A percentile compares a stretch with the other conserved stretches of the same genome.
Conservation (phyloP, 1,140 invertebrate genomes). For the Plodia interpunctella region DNA sequence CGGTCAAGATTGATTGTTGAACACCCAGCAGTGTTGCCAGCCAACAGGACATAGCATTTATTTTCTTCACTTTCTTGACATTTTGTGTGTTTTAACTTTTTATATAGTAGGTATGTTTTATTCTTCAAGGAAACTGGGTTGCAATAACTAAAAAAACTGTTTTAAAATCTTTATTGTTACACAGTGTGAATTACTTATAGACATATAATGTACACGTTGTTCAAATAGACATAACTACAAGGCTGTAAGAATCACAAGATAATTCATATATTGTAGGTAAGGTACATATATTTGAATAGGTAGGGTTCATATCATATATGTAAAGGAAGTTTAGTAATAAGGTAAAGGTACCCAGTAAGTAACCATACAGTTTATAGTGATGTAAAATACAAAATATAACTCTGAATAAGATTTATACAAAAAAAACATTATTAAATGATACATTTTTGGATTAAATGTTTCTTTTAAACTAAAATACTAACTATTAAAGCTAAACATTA, state of each 20-base stretch:
- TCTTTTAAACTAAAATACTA: slow-evolving; percentile 52
- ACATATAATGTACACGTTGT: slow-evolving; percentile 59
- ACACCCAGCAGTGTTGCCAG: too few relatives aligned
- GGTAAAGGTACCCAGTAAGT: slow-evolving; percentile 21
- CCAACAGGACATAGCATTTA: too few relatives aligned
- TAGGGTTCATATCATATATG: background rate
- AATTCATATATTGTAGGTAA: too few relatives aligned
- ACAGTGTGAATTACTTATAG: slow-evolving; percentile 44
- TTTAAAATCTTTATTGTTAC: slow-evolving; percentile 66
- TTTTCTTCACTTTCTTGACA: too few relatives aligned
- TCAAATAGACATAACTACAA: slow-evolving; percentile 41
- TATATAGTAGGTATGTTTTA: too few relatives aligned
- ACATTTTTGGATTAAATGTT: slow-evolving; percentile 69
- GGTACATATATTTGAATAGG: too few relatives aligned
- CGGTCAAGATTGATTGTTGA: too few relatives aligned
- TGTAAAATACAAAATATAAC: slow-evolving; percentile 38
- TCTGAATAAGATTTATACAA: slow-evolving; percentile 22
- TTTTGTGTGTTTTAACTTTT: too few relatives aligned
- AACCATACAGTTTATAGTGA: slow-evolving; percentile 19
- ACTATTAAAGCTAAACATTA: slow-evolving; percentile 71
- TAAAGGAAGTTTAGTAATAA: slow-evolving; percentile 19
- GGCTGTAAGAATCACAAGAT: slow-evolving; percentile 24
- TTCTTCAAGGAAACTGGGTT: too few relatives aligned
- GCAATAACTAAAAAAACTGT: background rate
- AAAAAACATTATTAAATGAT: slow-evolving; percentile 37